A percentile compares a stretch with the other conserved stretches of the same genome.
Conservation (phyloP, 2,113 vertebrate species). For the Nothoprocta pentlandii region DNA sequence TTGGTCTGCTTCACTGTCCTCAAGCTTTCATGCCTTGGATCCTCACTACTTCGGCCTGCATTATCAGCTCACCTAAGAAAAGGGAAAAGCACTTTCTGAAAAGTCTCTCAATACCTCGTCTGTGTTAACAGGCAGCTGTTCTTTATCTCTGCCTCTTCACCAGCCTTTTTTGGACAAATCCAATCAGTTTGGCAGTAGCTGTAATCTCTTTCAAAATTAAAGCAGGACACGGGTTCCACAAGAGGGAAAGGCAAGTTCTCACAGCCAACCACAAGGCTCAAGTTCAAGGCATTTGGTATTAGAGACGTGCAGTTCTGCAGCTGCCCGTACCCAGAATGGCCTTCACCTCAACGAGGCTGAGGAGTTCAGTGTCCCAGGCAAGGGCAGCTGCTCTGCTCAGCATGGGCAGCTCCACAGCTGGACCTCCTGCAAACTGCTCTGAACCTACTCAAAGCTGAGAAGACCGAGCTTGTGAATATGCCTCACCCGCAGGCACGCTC, state of each 20-base stretch:
- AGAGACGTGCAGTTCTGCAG: neutral
- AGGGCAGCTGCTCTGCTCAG: neutral
- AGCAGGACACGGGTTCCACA: neutral
- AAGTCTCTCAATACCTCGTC: neutral
- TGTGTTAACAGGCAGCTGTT: neutral
- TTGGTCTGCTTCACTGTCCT: neutral
- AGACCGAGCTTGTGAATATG: fast-evolving
- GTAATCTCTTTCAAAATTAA: neutral
- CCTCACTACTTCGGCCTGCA: neutral
- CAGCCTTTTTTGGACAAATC: neutral
- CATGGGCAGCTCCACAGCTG: neutral
- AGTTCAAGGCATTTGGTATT: neutral
- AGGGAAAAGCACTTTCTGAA: neutral
- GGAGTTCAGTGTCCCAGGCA: neutral
- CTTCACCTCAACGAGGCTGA: neutral
- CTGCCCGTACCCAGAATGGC: neutral
- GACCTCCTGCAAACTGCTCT: neutral
- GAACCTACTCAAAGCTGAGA: neutral
- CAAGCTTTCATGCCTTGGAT: neutral
- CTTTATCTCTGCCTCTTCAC: neutral
- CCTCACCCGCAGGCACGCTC: neutral
- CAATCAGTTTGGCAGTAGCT: neutral
- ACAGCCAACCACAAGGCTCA: fast-evolving
- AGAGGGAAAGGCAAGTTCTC: neutral
- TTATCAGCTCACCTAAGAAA: neutral